Evolutionary conservation across 2,113 vertebrate genomes (phyloP).

Genomic region (Alectura lathami): DNA sequence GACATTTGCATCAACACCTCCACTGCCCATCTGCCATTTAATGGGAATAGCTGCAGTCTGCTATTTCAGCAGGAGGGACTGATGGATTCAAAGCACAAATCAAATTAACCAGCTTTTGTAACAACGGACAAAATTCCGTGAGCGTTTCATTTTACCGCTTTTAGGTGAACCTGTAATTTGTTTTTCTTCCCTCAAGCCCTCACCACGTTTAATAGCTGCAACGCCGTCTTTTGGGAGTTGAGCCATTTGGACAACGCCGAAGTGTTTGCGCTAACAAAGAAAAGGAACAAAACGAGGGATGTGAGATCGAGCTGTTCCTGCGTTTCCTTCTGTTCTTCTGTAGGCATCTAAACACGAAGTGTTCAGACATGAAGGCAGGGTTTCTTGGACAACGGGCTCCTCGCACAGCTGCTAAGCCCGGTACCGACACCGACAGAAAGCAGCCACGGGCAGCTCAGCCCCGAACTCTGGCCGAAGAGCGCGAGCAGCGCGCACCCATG

Average conservation of each 20-base stretch:
- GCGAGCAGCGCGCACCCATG: fast-evolving
- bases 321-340: background rate
- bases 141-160: slow-evolving; percentile 12
- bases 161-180: background rate
- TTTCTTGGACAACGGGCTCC: background rate
- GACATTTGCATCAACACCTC: background rate
- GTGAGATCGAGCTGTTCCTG: slow-evolving; percentile 5
- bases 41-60: background rate
- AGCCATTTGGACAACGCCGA: background rate
- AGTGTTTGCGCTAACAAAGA: background rate
- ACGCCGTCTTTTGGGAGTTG: background rate
- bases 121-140: background rate
- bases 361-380: background rate
- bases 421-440: background rate
- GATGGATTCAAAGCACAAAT: slow-evolving; percentile 18
- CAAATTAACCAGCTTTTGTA: slow-evolving; percentile 13
- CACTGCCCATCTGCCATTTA: background rate
- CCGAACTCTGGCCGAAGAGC: background rate
- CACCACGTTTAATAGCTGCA: background rate
- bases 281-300: background rate
- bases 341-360: background rate
- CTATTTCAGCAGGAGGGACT: background rate
- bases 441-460: fast-evolving
- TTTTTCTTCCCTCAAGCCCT: background rate
- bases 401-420: background rate